A percentile compares a stretch with the other conserved stretches of the same genome.
Conservation (phyloP, 2,113 vertebrate genomes). For the zebrafish (Danio rerio) region DNA sequence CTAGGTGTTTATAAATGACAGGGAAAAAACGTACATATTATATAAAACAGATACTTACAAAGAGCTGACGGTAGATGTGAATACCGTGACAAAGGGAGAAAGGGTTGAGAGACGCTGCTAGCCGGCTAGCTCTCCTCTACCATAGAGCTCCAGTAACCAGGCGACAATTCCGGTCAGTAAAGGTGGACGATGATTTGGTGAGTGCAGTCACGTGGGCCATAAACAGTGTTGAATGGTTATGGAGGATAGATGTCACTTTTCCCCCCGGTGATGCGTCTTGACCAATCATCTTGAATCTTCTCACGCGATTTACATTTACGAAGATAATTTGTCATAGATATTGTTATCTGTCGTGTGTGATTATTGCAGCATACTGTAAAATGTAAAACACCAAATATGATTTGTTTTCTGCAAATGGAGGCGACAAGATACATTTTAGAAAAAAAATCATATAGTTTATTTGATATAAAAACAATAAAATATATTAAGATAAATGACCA, state of each 20-base stretch:
- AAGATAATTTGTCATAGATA: too few species aligned
- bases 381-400: neutral
- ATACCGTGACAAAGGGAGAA: conserved; percentile 18
- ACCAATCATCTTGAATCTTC: neutral
- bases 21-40: neutral
- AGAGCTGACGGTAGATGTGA: conserved; percentile 41
- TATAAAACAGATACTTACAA: conserved; percentile 33
- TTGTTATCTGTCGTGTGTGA: neutral
- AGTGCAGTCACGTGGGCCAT: neutral
- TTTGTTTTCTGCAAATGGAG: too few species aligned
- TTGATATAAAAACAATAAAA: too few species aligned
- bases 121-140: conserved; percentile 20
- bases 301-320: too few species aligned
- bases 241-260: neutral
- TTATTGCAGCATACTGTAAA: neutral
- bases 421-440: too few species aligned
- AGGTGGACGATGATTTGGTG: conserved; percentile 5
- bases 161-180: conserved; percentile 28
- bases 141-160: conserved; percentile 27
- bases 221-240: neutral
- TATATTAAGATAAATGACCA: too few species aligned
- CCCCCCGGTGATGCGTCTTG: neutral
- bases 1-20: neutral
- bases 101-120: conserved; percentile 29
- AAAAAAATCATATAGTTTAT: too few species aligned